These are phyloP conservation scores for Andrena haemorrhoa DNA, from an alignment of 2,888 invertebrate species.

Conservation along the genomic window DNA sequence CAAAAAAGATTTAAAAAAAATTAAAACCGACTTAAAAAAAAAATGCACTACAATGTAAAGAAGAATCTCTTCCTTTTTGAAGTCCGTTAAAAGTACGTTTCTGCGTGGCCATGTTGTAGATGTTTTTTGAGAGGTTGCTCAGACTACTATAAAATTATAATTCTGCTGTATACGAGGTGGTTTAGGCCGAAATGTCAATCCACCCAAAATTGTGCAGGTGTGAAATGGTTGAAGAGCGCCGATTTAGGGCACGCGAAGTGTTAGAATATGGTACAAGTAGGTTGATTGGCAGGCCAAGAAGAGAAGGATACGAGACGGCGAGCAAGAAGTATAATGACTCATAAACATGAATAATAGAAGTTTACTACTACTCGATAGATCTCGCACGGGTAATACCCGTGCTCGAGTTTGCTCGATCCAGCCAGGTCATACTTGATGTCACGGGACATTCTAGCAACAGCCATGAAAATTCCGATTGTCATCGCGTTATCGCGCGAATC, in stretches of 20 bases:
- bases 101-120: too few species aligned
- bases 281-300: not conserved
- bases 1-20: too few species aligned
- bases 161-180: too few species aligned
- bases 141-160: too few species aligned
- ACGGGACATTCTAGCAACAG: not conserved
- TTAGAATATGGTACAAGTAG: conserved; percentile 5
- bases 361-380: conserved; percentile 22
- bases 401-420: not conserved
- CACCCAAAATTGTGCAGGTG: too few species aligned
- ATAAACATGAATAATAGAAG: conserved; percentile 4
- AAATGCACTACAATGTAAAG: too few species aligned
- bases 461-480: not conserved
- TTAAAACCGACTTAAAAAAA: too few species aligned
- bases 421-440: conserved; percentile 6
- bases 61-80: too few species aligned
- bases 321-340: conserved; percentile 26
- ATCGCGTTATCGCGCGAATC: conserved; percentile 11
- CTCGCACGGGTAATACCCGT: conserved; percentile 34
- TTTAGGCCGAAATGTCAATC: too few species aligned
- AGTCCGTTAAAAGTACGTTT: too few species aligned
- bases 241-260: not conserved
- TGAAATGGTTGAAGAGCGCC: too few species aligned
- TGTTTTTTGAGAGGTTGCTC: too few species aligned
- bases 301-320: conserved; percentile 7